Percentiles rank a stretch among this genome's conserved stretches.
Evolutionary conservation across 2,113 vertebrate genomes (phyloP).

Genomic region (Megaceryle maxima): DNA sequence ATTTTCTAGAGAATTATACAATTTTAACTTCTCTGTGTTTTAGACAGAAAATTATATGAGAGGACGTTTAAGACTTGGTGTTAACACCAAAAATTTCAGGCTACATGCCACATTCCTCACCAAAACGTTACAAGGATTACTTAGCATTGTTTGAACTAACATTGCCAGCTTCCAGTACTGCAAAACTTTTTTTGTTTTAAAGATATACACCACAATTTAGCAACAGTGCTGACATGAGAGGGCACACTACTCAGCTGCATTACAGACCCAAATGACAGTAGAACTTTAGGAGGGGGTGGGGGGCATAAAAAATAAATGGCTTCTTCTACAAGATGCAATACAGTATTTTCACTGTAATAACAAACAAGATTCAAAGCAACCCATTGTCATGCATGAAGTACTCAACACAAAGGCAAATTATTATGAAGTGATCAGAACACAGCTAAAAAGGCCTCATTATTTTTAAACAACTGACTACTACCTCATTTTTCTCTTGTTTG

Average conservation of each 20-base stretch:
- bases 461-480: conserved; percentile 62
- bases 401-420: conserved; percentile 12
- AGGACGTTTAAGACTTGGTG: background rate
- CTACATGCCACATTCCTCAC: background rate
- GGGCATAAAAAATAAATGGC: background rate
- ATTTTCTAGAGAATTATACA: background rate
- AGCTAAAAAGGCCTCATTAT: conserved; percentile 25
- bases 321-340: background rate
- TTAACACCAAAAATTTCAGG: background rate
- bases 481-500: conserved; percentile 87
- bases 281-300: background rate
- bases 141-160: background rate
- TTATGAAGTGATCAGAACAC: background rate
- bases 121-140: background rate
- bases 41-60: background rate
- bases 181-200: background rate
- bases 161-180: background rate
- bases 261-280: background rate
- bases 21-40: background rate
- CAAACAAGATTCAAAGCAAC: background rate
- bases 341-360: background rate
- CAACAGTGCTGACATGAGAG: background rate
- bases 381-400: background rate
- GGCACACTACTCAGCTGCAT: background rate
- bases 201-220: background rate